Base-by-base conservation (phyloP, 2,797 vertebrate species). In the Platyrinchus mystaceus region DNA sequence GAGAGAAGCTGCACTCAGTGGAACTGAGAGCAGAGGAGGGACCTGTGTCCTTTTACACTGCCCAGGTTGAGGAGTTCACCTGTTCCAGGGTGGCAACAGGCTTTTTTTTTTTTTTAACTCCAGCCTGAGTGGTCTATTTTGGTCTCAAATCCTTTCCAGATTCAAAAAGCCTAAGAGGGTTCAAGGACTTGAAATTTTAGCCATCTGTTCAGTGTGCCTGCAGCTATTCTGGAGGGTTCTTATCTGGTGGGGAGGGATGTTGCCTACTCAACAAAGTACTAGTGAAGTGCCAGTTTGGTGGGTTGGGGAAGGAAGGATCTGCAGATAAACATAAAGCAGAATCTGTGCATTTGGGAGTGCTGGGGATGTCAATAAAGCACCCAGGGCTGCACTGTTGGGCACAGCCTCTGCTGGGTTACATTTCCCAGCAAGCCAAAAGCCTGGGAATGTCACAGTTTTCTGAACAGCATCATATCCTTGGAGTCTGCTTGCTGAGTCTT, bases 201-300 rank as follows among this genome's bases (percentile, higher is more conserved):
- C 92, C 82, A 62, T 86, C 82, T 77, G 90, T 37, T 91, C 39
- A 10, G 20, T 21, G 47, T 80, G 71, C 73, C 27, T 79, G 87
- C 16, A 80, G 75, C 89, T 93, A 24, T 84, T 94, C 74, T 50
- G 80, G 55, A 92, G 82, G 5, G 14, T 60, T 36, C 75, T 56
- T 55, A 22, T 2, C 71, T 39, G 15, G 75, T 10, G 36, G 70
- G 93, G 89, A 62, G 77, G 78, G 68, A 18, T 62, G 87, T 44
- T 93, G 74, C 93, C 85, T 36, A 4, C 85, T 80, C 92, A 28
- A 50, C 87, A 34, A 47, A 87, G 52, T 30, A 18, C 68, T 55
- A 70, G 75, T 69, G 5, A 30, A 80, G 86, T 63, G 82, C 64
- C 71, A 41, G 71, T 47, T 59, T 23, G 74, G 56, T 56, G 93